Evolutionary conservation across 2,888 invertebrate genomes (phyloP).

Genomic region (Rhamphomyia laevipes): DNA sequence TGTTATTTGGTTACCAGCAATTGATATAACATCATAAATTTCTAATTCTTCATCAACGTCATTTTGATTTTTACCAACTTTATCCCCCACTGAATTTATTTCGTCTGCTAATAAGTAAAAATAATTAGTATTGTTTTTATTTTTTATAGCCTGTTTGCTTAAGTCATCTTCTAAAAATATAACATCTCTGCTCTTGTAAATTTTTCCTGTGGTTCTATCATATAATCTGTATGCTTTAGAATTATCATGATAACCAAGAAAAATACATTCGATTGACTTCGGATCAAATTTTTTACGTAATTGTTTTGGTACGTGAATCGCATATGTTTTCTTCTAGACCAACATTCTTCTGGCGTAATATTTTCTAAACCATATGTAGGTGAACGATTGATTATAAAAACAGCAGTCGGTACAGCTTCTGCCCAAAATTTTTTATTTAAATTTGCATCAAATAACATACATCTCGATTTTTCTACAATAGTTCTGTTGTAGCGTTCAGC

Average conservation of each 20-base stretch:
- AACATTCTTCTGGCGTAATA: slow-evolving; percentile 3
- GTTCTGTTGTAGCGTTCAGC: too few species aligned
- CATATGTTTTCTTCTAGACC: slow-evolving; percentile 5
- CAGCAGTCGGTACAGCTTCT: slow-evolving; percentile 3
- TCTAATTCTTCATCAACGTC: too few species aligned
- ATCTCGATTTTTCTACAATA: slow-evolving; percentile 14
- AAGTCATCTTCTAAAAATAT: too few species aligned
- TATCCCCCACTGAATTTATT: too few species aligned
- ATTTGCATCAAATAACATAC: slow-evolving; percentile 19
- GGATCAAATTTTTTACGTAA: slow-evolving; percentile 13
- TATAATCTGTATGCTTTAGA: slow-evolving; percentile 16
- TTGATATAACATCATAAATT: too few species aligned
- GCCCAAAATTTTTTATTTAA: slow-evolving; percentile 9
- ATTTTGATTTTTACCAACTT: too few species aligned
- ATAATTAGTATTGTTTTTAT: too few species aligned
- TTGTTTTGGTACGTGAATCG: slow-evolving; percentile 10
- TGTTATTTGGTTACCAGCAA: too few species aligned
- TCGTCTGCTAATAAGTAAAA: too few species aligned
- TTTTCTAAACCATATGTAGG: too few species aligned
- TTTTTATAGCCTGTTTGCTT: too few species aligned
- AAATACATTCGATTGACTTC: slow-evolving; percentile 10
- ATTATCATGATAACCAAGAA: slow-evolving; percentile 13
- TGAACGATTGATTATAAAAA: slow-evolving; percentile 4
- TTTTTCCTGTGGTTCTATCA: slow-evolving; percentile 3
- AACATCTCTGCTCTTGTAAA: too few species aligned